Evolutionary conservation across 2,797 vertebrate species (phyloP).

Genomic region (Rhabdomys pumilio): DNA sequence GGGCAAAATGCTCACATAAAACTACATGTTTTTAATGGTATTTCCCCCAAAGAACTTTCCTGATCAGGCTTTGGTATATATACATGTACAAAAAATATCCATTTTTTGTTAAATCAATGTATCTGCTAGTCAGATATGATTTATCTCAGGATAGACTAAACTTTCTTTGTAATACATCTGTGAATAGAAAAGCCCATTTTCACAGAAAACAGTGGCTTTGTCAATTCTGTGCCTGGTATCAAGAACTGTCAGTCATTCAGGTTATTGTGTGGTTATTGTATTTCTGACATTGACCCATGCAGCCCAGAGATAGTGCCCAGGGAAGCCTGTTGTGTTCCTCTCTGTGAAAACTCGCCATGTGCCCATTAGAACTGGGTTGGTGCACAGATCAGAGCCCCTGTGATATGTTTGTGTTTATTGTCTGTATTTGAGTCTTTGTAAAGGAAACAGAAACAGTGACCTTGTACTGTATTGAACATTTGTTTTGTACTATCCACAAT

Average conservation of each 20-base stretch:
- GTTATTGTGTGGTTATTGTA: background rate
- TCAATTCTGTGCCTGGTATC: background rate
- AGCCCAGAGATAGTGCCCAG: background rate
- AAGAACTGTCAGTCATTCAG: background rate
- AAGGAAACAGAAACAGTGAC: background rate
- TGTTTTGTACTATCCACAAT: conserved; percentile 42
- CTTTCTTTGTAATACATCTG: background rate
- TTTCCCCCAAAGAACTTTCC: conserved; percentile 11
- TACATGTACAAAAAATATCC: background rate
- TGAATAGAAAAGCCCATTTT: conserved; percentile 45
- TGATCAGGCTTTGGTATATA: background rate
- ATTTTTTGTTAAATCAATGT: conserved; percentile 21
- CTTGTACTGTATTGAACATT: background rate
- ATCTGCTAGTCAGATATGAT: background rate
- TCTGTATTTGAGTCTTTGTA: conserved; percentile 4
- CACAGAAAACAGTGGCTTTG: background rate
- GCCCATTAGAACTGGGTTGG: background rate
- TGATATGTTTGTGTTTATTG: background rate
- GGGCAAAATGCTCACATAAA: background rate
- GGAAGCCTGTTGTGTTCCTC: background rate
- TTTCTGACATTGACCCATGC: background rate
- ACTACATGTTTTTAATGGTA: conserved; percentile 5
- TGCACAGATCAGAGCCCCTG: background rate
- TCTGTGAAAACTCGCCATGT: background rate
- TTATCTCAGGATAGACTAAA: conserved; percentile 5